These are phyloP conservation scores for Eilema depressum DNA, from an alignment of 2,888 invertebrate genomes.

Conservation along the genomic window DNA sequence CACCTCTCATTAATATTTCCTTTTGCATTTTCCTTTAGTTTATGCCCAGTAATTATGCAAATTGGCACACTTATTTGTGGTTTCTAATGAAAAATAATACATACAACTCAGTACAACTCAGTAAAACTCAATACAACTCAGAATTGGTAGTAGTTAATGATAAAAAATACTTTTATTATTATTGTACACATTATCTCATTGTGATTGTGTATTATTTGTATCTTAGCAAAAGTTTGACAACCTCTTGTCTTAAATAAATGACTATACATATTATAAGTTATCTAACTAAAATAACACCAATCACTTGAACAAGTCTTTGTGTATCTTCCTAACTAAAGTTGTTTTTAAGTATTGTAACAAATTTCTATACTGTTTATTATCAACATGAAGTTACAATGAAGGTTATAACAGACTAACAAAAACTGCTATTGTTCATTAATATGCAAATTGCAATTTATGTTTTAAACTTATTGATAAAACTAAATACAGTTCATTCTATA, in stretches of 20 bases:
- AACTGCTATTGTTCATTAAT: not conserved
- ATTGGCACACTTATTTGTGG: not conserved
- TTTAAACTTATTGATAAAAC: not conserved
- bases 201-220: not conserved
- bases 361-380: not conserved
- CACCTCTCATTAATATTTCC: not conserved
- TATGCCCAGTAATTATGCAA: not conserved
- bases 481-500: no score
- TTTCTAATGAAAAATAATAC: not conserved
- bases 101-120: no score
- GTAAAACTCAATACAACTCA: no score
- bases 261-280: not conserved
- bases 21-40: no score
- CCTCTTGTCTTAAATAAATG: not conserved
- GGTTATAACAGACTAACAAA: not conserved
- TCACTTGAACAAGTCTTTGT: not conserved
- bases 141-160: no score
- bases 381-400: not conserved
- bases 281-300: not conserved
- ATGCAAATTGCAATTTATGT: not conserved
- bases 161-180: no score
- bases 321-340: not conserved
- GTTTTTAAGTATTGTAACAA: not conserved
- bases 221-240: conserved; percentile 2
- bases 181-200: not conserved